A percentile compares a stretch with the other conserved stretches of the same genome.
Conservation (phyloP, 2,888 invertebrate species). For the Camponotus fellah region DNA sequence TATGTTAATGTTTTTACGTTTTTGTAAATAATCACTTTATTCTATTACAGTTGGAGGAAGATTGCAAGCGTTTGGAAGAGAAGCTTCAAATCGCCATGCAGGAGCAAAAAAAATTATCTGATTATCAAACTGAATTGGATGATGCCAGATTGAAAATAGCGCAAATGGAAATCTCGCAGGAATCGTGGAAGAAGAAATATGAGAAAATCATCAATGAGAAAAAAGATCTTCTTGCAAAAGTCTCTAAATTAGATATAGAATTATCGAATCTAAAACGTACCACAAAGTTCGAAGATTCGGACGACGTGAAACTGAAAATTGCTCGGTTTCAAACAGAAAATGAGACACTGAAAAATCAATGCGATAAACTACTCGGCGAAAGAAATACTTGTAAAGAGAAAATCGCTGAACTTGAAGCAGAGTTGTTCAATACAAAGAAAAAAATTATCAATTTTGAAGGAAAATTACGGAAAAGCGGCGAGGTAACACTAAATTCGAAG, state of each 20-base stretch:
- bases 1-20: neutral
- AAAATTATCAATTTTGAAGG: slow-evolving; percentile 82
- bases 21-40: neutral
- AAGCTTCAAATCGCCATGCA: slow-evolving; percentile 79
- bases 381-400: slow-evolving; percentile 85
- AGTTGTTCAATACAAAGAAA: slow-evolving; percentile 82
- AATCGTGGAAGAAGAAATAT: slow-evolving; percentile 80
- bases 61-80: slow-evolving; percentile 81
- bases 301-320: slow-evolving; percentile 71
- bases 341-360: slow-evolving; percentile 76
- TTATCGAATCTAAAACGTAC: slow-evolving; percentile 71
- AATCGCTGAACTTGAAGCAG: slow-evolving; percentile 87
- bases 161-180: slow-evolving; percentile 81
- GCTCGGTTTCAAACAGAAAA: slow-evolving; percentile 75
- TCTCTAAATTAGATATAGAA: slow-evolving; percentile 74
- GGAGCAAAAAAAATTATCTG: slow-evolving; percentile 78
- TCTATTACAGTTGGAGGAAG: slow-evolving; percentile 77
- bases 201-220: slow-evolving; percentile 76
- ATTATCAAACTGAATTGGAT: slow-evolving; percentile 79
- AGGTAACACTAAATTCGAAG: slow-evolving; percentile 64
- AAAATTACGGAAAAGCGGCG: slow-evolving; percentile 77
- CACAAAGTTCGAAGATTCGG: slow-evolving; percentile 68
- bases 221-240: slow-evolving; percentile 71
- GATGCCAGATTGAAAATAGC: slow-evolving; percentile 80
- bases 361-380: slow-evolving; percentile 76